These are phyloP conservation scores for Lymantria monacha DNA, from an alignment of 2,888 invertebrate species.

Conservation along the genomic window DNA sequence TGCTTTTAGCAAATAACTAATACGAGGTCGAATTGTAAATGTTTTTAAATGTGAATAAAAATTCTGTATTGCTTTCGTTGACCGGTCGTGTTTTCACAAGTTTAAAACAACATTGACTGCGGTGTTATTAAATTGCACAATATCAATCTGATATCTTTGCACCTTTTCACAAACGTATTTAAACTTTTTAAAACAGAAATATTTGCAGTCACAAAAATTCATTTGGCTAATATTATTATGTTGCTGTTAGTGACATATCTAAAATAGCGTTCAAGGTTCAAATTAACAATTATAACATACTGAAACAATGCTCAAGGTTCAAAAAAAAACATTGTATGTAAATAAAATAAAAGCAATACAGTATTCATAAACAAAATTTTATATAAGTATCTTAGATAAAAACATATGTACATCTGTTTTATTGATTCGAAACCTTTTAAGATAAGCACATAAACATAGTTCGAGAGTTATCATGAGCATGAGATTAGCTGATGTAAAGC, in stretches of 20 bases:
- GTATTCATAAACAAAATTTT: not conserved
- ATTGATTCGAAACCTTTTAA: constrained; percentile 41
- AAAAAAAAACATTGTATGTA: not conserved
- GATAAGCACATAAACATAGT: constrained; percentile 50
- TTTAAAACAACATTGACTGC: not conserved
- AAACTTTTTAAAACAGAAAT: not conserved
- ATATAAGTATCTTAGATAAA: constrained; percentile 29
- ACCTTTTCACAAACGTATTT: not conserved
- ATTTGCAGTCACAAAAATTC: not conserved
- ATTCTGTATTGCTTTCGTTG: not conserved
- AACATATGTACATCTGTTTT: constrained; percentile 54
- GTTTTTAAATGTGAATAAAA: not conserved
- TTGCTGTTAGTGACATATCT: not conserved
- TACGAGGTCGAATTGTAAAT: not conserved
- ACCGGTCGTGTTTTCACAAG: not conserved
- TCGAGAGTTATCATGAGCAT: constrained; percentile 53
- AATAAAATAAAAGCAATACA: not conserved
- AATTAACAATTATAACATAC: not conserved
- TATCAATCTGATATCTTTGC: not conserved
- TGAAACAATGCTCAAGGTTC: not conserved
- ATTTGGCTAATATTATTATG: not conserved
- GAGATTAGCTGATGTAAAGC: constrained; percentile 62
- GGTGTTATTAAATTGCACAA: not conserved
- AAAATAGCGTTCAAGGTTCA: not conserved
- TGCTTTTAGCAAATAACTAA: not conserved